Evolutionary conservation across 2,113 vertebrate genomes (phyloP), one percentile per base, ranked within the genome.

Genomic region (Cettia cetti): DNA sequence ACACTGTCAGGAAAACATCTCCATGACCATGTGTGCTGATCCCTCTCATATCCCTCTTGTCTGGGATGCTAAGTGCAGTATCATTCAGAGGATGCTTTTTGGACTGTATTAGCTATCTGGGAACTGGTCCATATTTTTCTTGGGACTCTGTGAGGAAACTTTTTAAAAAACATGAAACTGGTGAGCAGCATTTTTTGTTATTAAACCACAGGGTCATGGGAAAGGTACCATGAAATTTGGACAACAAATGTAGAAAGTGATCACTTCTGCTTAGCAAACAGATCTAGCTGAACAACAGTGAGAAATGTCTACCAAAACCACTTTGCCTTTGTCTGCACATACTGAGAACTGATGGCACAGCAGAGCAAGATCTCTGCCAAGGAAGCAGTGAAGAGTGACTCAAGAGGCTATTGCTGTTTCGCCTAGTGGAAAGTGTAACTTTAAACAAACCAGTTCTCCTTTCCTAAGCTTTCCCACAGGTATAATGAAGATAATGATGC

Each of bases 401-500:
- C 53, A 82, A 69, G 86, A 95, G 83, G 35, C 81, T 82, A 45
- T 65, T 91, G 65, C 65, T 86, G 53, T 47, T 95, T 68, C 0
- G 1, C 40, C 65, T 79, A 64, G 47, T 56, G 66, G 74, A 89
- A 89, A 92, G 65, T 64, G 39, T 84, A 79, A 94, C 74, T 96
- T 87, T 10, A 95, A 76, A 91, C 69, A 92, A 90, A 92, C 64
- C 70, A 64, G 44, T 87, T 94, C 65, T 75, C 52, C 95, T 94
- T 78, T 82, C 60, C 65, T 76, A 78, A 96, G 91, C 65, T 82
- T 89, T 95, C 94, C 94, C 61, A 1, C 37, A 76, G 86, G 84
- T 95, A 85, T 87, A 95, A 92, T 89, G 86, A 95, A 89, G 69
- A 91, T 89, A 96, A 92, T 84, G 69, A 78, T 90, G 60, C 83